Evolutionary conservation across 2,888 invertebrate species (phyloP).

Genomic region (Drosophila sordidula): DNA sequence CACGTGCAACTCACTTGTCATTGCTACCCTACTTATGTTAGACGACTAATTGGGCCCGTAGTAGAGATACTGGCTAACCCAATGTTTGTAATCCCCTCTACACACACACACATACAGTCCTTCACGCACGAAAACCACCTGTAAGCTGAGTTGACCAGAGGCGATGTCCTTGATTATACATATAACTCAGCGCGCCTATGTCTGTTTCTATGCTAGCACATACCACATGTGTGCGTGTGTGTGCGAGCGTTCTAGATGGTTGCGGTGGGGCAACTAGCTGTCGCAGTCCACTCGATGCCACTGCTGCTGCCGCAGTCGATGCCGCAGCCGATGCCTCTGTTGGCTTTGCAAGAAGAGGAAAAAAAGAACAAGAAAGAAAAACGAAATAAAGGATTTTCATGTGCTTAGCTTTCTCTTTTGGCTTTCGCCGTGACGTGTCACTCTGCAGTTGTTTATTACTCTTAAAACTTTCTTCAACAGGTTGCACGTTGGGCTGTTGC

Average conservation of each 20-base stretch:
- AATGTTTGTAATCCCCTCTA: background rate
- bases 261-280: slow-evolving; percentile 6
- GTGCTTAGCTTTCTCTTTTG: slow-evolving; percentile 66
- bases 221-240: slow-evolving; percentile 13
- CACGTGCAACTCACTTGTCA: background rate
- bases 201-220: slow-evolving; percentile 10
- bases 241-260: background rate
- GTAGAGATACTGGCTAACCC: background rate
- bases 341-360: slow-evolving; percentile 12
- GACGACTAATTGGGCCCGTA: slow-evolving; percentile 3
- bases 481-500: slow-evolving; percentile 44
- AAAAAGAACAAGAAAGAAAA: slow-evolving; percentile 1
- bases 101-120: background rate
- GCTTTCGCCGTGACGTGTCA: slow-evolving; percentile 47
- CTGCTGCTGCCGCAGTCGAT: slow-evolving; percentile 7
- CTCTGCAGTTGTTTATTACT: slow-evolving; percentile 43
- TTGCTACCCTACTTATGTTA: too few species aligned
- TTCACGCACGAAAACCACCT: slow-evolving; percentile 38
- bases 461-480: slow-evolving; percentile 72
- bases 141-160: slow-evolving; percentile 41
- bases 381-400: slow-evolving; percentile 59
- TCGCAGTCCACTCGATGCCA: slow-evolving; percentile 12
- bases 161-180: slow-evolving; percentile 19
- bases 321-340: slow-evolving; percentile 1
- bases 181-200: slow-evolving; percentile 12